Evolutionary conservation across 2,797 vertebrate species (phyloP), one percentile per base, ranked within the genome.

Genomic region (Anas bahamensis): DNA sequence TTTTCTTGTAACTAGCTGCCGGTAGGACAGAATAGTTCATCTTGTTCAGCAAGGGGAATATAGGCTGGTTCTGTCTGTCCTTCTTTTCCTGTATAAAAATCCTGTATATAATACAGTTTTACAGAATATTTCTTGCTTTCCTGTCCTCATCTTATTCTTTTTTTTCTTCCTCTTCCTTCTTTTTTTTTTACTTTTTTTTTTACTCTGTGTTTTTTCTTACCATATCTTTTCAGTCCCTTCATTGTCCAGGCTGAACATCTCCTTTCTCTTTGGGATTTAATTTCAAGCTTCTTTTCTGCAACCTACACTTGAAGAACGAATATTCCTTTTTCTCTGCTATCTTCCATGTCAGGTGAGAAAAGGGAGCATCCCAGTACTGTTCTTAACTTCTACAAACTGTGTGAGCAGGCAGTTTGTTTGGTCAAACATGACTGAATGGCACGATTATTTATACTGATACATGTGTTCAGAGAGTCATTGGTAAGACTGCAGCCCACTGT

Each of bases 291-390:
- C 79, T 85, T 94, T 93, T 83, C 88, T 95, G 73, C 92, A 95
- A 53, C 33, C 89, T 89, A 7, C 22, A 0, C 80, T 82, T 88
- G 95, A 95, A 92, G 94, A 88, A 94, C 81, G 93, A 92, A 71
- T 91, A 39, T 28, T 89, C 4, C 37, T 81, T 93, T 95, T 86
- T 79, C 85, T 96, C 70, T 93, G 6, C 84, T 95, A 21, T 83
- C 76, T 86, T 83, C 94, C 93, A 33, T 57, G 87, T 83, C 94
- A 97, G 94, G 96, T 97, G 93, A 97, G 96, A 94, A 89, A 92
- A 94, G 83, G 66, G 22, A 92, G 16, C 24, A 17, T 92, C 11
- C 39, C 48, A 39, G 10, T 78, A 24, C 59, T 3, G 2, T 76
- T 90, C 31, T 80, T 76, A 60, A 74, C 17, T 35, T 82, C 23